A percentile compares a stretch with the other conserved stretches of the same genome.
Evolutionary conservation across 2,888 invertebrate genomes (phyloP).

Genomic region (Thalpophila matura): DNA sequence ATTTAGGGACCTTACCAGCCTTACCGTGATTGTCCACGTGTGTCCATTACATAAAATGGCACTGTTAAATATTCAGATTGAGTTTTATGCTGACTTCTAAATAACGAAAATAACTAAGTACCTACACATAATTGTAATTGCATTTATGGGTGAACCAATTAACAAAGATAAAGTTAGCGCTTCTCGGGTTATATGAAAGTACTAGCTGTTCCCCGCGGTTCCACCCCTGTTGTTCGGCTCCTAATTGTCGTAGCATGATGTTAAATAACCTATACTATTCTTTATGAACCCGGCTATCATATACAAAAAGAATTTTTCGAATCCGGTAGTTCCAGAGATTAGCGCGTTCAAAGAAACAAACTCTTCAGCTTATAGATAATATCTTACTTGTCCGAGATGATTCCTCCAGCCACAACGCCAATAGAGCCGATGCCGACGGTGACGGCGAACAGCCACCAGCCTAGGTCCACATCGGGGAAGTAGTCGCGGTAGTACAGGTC

Average conservation of each 20-base stretch:
- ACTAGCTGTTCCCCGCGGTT: too few species aligned
- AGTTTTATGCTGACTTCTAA: slow-evolving; percentile 22
- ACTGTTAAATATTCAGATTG: slow-evolving; percentile 21
- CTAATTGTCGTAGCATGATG: too few species aligned
- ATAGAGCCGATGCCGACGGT: slow-evolving; percentile 96
- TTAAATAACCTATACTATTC: too few species aligned
- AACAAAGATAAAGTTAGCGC: slow-evolving; percentile 9
- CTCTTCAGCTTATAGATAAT: background rate
- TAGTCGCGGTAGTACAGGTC: slow-evolving; percentile 97
- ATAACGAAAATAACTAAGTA: slow-evolving; percentile 1
- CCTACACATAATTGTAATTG: slow-evolving; percentile 10
- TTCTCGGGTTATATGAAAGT: background rate
- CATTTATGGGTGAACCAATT: slow-evolving; percentile 17
- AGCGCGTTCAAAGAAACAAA: too few species aligned
- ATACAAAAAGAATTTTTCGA: too few species aligned
- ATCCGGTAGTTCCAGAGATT: too few species aligned
- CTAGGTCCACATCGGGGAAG: slow-evolving; percentile 97
- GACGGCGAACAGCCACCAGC: slow-evolving; percentile 97
- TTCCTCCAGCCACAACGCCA: slow-evolving; percentile 93
- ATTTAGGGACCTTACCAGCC: too few species aligned
- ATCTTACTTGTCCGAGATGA: slow-evolving; percentile 94
- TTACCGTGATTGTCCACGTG: too few species aligned
- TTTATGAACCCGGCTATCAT: too few species aligned
- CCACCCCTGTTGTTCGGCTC: too few species aligned
- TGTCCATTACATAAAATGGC: too few species aligned